Base-by-base conservation (phyloP, 2,113 vertebrate genomes). In the Saiga tatarica region DNA sequence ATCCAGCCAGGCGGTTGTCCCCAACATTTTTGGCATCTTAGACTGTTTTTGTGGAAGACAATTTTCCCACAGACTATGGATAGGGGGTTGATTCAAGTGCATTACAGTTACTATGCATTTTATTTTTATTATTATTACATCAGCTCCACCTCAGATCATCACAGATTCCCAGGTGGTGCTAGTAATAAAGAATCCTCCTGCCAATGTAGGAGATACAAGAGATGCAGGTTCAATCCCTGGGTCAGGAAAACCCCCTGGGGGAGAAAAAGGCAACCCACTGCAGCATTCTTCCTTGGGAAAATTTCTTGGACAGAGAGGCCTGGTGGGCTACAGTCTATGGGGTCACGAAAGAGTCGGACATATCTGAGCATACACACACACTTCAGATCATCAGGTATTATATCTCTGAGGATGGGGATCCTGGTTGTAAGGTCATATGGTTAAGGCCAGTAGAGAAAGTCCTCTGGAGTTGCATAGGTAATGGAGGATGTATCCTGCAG, bases 401-500 rank as follows among this genome's bases (percentile, higher is more conserved):
- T 12, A 39, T 74, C 21, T 39, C n/a, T 36, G 67, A 39, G 36
- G 5, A 12, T 13, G 36, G 36, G 21, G 71, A 25, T 26, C 71
- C 36, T 26, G 21, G 36, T 17, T 33, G 78, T 21, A 81, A 5
- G n/a, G 3, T 53, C 45, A 84, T 64, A 28, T 42, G 47, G 33
- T 36, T 23, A 17, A 59, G 21, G 16, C 2, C 42, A 4, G 9
- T 1, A 19, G 5, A 42, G 25, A 12, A 13, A 42, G 39, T 15
- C 14, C 26, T 30, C 6, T 11, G 5, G 9, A 6, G n/a, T 4
- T 47, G 0, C 13, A 8, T 12, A 62, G 88, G n/a, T 7, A 7
- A 30, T 1, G 13, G 12, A 2, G 4, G 4, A 17, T 3, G 2
- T 4, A 15, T 1, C 8, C 15, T 21, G 15, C 25, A 14, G 62